Evolutionary conservation across 2,113 vertebrate genomes (phyloP), one percentile per base, ranked within the genome.

Genomic region (Rhabdornis inornatus): DNA sequence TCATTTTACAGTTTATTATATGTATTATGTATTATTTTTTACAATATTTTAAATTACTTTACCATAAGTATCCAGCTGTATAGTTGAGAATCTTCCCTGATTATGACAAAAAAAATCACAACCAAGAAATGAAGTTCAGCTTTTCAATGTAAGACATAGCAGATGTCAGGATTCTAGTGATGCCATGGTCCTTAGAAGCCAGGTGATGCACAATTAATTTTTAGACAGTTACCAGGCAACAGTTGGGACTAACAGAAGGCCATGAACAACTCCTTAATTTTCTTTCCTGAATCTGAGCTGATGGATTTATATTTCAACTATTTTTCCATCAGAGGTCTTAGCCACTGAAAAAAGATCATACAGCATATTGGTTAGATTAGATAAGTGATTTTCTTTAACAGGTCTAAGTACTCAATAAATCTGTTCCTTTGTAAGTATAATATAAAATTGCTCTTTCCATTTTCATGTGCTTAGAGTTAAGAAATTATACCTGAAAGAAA

Each of bases 181-280:
- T 94, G 93, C 27, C 94, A 90, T 0, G 11, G 91, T 88, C 93
- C 79, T 93, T 60, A 77, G 85, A 88, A 96, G 93, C 76, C 94
- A 96, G 92, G 90, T 85, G 93, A 95, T 87, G 70, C 70, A 83
- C 88, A 91, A 82, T 80, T 92, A 94, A 92, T 93, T 94, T 95
- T 97, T 95, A 96, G 85, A 92, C 82, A 90, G 96, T 97, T 96
- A 95, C 93, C 88, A 96, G 90, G 96, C 95, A 96, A 96, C 94
- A 78, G 85, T 22, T 95, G 60, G 76, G 83, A 88, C 72, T 95
- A 94, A 94, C 68, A 92, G 80, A 95, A 95, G 94, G 83, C 69
- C 94, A 81, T 0, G 3, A 93, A 87, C 66, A 83, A 47, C 76
- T 90, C 64, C 28, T 71, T 92, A 68, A 68, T 92, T 90, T 94